Evolutionary conservation across 2,113 vertebrate genomes (phyloP).

Genomic region (Poecile atricapillus): DNA sequence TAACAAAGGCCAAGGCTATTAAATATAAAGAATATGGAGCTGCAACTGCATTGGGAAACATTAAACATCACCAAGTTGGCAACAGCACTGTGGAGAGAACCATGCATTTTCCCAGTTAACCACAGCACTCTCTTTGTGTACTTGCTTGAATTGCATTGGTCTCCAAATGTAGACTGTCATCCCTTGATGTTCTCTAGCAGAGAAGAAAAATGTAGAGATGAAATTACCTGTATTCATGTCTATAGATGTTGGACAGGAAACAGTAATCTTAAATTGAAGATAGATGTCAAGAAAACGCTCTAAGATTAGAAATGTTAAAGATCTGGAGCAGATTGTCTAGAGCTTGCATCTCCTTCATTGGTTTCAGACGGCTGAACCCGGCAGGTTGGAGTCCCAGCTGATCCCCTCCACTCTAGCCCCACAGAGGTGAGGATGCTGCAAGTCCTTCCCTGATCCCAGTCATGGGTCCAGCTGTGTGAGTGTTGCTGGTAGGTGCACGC

Average conservation of each 20-base stretch:
- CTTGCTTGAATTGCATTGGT: neutral
- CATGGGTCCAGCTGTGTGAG: fast-evolving
- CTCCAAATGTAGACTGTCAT: neutral
- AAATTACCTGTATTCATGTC: neutral
- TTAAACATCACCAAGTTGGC: neutral
- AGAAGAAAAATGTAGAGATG: neutral
- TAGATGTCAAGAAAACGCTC: neutral
- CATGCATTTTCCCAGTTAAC: neutral
- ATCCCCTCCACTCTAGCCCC: neutral
- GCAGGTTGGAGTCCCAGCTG: neutral
- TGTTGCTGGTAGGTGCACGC: neutral
- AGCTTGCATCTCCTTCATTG: neutral
- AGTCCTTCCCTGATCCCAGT: neutral
- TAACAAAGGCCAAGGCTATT: neutral
- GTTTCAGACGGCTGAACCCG: neutral
- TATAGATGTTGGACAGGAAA: neutral
- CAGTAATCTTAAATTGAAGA: neutral
- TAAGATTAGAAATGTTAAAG: neutral
- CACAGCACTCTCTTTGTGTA: neutral
- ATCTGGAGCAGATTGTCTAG: neutral
- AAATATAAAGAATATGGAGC: neutral
- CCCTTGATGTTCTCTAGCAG: neutral
- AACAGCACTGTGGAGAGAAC: neutral
- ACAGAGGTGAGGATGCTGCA: neutral
- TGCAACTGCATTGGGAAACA: neutral